Evolutionary conservation across 2,888 invertebrate species (phyloP), one percentile per base, ranked within the genome.

Genomic region (Hyles lineata): DNA sequence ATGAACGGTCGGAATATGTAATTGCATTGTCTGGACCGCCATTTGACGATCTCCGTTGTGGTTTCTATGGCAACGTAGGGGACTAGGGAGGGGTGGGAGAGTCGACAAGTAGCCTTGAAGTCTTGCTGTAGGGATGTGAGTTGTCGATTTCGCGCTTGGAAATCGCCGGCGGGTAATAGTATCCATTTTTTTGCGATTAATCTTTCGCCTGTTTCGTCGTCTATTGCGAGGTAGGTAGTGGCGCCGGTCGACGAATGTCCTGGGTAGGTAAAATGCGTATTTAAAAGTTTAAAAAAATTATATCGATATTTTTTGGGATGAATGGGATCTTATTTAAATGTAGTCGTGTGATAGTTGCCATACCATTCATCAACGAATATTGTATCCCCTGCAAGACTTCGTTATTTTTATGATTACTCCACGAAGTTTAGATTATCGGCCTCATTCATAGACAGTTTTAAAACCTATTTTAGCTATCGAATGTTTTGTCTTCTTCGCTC

Each of bases 121-220:
- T 98, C 98, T 85, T 97, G 97, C 81, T 98, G 98, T 70, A 98
- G 95, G 75, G 95, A 95, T 60, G 92, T 92, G 5, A 97, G 87
- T 89, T 97, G 96, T 71, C 95, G 95, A 76, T 94, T 92, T 2
- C 95, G 87, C 0, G 92, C 88, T 83, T 90, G 91, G 77, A 90
- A 91, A 85, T 94, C 90, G 0, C 83, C 76, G 0, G 91, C 83
- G 77, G 94, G 77, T 76, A 88, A 88, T 8, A 97, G 90, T 62
- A 90, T 94, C 98, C 98, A 98, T 87, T 98, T 98, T 35, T 96
- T 96, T 19, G 98, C 94, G 50, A 97, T 96, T 0, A 98, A 91
- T 70, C 97, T 86, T 77, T 97, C 96, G 0, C 98, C 98, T 19
- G 96, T 95, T 74, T 96, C 95, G 72, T 95, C 95, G 85, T 98